Conservation (phyloP, 2,888 invertebrate species). For the Trachelus troglodyta region DNA sequence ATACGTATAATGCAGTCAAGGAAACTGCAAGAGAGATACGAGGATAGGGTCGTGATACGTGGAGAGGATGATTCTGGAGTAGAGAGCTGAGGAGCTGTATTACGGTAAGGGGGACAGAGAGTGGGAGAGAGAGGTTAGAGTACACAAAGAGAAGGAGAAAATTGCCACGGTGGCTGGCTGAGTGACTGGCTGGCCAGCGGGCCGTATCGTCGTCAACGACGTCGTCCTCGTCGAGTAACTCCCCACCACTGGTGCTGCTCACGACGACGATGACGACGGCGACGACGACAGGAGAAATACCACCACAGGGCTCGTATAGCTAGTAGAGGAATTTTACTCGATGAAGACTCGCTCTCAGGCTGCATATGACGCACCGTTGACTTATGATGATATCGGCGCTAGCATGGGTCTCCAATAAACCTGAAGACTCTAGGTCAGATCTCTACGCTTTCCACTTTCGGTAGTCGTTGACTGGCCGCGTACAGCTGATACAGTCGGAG, state of each 20-base stretch:
- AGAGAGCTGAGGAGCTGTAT: slow-evolving; percentile 6
- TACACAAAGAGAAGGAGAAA: slow-evolving; percentile 45
- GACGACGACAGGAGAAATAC: slow-evolving; percentile 6
- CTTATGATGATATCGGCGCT: slow-evolving; percentile 43
- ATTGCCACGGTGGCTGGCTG: slow-evolving; percentile 61
- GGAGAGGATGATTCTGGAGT: slow-evolving; percentile 11
- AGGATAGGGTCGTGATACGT: slow-evolving; percentile 24
- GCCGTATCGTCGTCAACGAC: slow-evolving; percentile 43
- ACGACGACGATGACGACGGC: not conserved
- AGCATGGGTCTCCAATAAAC: slow-evolving; percentile 50
- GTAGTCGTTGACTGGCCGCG: not conserved
- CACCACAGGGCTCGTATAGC: slow-evolving; percentile 1
- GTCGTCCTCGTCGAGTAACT: slow-evolving; percentile 28
- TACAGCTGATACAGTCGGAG: not conserved
- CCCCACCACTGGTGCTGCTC: slow-evolving; percentile 16
- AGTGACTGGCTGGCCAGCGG: slow-evolving; percentile 52
- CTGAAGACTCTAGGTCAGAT: slow-evolving; percentile 60
- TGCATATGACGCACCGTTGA: slow-evolving; percentile 20
- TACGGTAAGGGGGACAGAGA: slow-evolving; percentile 9
- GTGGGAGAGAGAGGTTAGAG: slow-evolving; percentile 19
- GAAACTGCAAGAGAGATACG: slow-evolving; percentile 4
- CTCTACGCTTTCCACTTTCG: slow-evolving; percentile 21
- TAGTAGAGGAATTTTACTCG: slow-evolving; percentile 63
- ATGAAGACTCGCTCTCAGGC: slow-evolving; percentile 59
- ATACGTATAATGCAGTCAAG: not conserved